phyloP scores from a whole-genome alignment of 2,888 invertebrate species.

The Bembecia ichneumoniformis region DNA sequence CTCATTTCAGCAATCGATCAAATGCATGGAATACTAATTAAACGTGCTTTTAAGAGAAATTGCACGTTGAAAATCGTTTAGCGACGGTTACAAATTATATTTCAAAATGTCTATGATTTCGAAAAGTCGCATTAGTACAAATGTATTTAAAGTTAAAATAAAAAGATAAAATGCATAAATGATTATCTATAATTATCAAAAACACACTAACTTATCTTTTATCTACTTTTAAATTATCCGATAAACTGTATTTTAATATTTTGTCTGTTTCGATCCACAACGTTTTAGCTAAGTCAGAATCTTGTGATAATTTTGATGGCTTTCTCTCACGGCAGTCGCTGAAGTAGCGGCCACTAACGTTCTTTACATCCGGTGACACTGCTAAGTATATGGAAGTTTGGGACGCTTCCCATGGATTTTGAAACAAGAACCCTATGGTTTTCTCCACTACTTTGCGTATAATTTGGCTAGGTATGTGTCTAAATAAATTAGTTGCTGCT shows the following conservation, averaged over 20 bases:
- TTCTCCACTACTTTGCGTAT: conserved; percentile 36
- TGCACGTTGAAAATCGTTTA: not conserved
- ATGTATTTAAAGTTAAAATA: no score
- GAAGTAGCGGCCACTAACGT: conserved; percentile 77
- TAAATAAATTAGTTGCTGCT: conserved; percentile 75
- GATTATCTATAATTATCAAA: not conserved
- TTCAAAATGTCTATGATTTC: no score
- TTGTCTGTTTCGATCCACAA: conserved; percentile 78
- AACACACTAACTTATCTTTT: not conserved
- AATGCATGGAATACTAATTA: not conserved
- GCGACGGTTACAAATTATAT: no score
- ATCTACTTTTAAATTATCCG: not conserved
- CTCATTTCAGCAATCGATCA: conserved; percentile 8
- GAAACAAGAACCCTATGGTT: conserved; percentile 53
- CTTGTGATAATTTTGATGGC: conserved; percentile 64
- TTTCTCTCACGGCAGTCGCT: conserved; percentile 68
- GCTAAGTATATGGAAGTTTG: conserved; percentile 75
- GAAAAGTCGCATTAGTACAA: no score
- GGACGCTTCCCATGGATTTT: conserved; percentile 75
- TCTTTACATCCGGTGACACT: conserved; percentile 68
- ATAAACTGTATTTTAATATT: conserved; percentile 30
- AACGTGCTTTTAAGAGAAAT: not conserved
- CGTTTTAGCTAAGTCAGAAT: conserved; percentile 67
- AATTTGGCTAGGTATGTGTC: conserved; percentile 67
- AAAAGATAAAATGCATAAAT: no score